Conservation (phyloP, 2,113 vertebrate species). For the Myotis brandtii region DNA sequence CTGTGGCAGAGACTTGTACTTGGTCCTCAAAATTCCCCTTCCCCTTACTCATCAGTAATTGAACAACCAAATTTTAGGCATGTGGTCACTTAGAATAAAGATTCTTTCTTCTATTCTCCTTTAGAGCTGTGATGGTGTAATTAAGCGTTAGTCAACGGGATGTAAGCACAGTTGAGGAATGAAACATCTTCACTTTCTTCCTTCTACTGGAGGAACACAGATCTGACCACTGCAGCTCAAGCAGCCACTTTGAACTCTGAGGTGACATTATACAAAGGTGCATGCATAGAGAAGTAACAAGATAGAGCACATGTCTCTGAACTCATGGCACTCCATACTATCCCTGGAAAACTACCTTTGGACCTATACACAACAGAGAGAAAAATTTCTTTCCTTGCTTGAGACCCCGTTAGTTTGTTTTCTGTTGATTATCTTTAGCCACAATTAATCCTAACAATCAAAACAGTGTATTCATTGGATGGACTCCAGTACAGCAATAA, state of each 20-base stretch:
- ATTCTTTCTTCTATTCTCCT: not conserved
- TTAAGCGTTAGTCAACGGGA: not conserved
- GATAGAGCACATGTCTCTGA: not conserved
- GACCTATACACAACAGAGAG: not conserved
- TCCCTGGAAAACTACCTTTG: not conserved
- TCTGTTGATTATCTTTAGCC: not conserved
- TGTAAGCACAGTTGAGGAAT: not conserved
- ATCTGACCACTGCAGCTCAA: not conserved
- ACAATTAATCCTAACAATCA: slow-evolving; percentile 1
- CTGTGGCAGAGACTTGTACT: not conserved
- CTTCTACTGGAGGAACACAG: not conserved
- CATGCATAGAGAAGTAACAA: not conserved
- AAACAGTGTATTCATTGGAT: not conserved
- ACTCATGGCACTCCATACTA: too few relatives aligned
- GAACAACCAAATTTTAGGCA: not conserved
- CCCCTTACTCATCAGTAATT: not conserved
- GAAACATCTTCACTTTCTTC: not conserved
- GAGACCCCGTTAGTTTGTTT: not conserved
- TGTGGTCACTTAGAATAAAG: not conserved
- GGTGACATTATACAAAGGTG: not conserved
- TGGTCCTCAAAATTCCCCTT: not conserved
- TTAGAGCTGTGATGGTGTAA: not conserved
- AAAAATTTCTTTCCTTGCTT: not conserved
- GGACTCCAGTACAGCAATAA: not conserved
- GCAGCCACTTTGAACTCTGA: not conserved